Base-by-base conservation (phyloP, 1,140 invertebrate genomes). In the Cydia fagiglandana region DNA sequence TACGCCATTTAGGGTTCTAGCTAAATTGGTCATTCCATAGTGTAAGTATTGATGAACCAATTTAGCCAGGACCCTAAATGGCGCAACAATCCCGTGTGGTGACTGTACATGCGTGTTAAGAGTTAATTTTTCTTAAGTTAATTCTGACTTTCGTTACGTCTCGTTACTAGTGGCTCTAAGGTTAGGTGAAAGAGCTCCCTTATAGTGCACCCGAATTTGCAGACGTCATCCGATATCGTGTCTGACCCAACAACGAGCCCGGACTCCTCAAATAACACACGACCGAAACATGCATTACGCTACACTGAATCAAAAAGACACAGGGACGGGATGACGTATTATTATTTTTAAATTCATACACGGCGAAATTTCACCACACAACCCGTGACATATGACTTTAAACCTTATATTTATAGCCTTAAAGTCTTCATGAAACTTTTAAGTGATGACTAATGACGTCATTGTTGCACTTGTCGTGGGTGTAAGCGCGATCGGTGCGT, bases 301-400 rank as follows among this genome's bases (percentile, higher is more conserved):
- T 83, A 90, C 86, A 85, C 78, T 83, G 88, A 83, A 85, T 86
- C 84, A 84, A 88, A 91, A 91, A 91, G 87, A 92, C 86, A 86
- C 84, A 88, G 90, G 86, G 85, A 84, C 66, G 82, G 80, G 82
- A 87, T 91, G 87, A 90, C 85, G 86, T 87, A 84, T 90, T 89
- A 90, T 90, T 91, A 90, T 87, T 89, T 90, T 90, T 86, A 91
- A 91, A 89, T 87, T 91, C 87, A 91, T 90, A 88, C 83, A 84
- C 84, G 74, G 79, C 78, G 79, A 77, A 82, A 83, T 83, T 82
- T 84, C 30, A 61, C 56, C 80, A 41, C 75, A 38, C 56, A 10
- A 61, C 20, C 45, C 34, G 1, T 28, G 28, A 10, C 66, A 70
- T 53, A 17, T 12, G 30, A 70, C n/a, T 70, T 41, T 70, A 61